Evolutionary conservation across 2,113 vertebrate genomes (phyloP).

Genomic region (Tricholaema leucomelas): DNA sequence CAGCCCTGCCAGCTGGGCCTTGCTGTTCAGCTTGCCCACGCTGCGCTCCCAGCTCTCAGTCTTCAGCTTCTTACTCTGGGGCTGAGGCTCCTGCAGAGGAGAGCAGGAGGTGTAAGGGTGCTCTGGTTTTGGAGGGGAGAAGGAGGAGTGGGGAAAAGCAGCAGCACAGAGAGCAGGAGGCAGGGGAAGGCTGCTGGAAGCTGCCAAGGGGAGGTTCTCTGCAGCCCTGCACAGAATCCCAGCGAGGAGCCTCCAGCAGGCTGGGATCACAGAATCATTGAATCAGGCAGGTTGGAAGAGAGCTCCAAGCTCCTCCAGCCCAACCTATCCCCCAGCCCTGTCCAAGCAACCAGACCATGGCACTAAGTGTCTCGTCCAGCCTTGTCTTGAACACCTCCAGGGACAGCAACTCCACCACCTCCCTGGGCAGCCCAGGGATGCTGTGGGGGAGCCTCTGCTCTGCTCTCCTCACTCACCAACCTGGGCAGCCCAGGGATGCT

Average conservation of each 20-base stretch:
- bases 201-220: neutral
- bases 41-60: slow-evolving; percentile 83
- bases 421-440: too few relatives aligned
- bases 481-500: too few relatives aligned
- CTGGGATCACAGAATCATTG: too few relatives aligned
- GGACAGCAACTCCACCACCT: too few relatives aligned
- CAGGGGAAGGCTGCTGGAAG: accelerated
- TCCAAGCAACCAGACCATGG: too few relatives aligned
- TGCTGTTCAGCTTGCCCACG: slow-evolving; percentile 75
- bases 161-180: neutral
- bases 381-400: too few relatives aligned
- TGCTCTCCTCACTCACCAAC: slow-evolving; percentile 32
- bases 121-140: neutral
- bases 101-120: neutral
- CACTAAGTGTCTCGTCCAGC: too few relatives aligned
- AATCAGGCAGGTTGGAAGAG: too few relatives aligned
- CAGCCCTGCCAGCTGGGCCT: slow-evolving; percentile 75
- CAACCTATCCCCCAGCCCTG: too few relatives aligned
- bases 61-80: slow-evolving; percentile 77
- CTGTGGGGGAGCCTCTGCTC: neutral
- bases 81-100: slow-evolving; percentile 14
- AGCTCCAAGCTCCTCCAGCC: too few relatives aligned
- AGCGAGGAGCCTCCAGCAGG: too few relatives aligned
- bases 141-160: neutral
- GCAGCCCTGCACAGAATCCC: accelerated